Evolutionary conservation across 2,797 vertebrate species (phyloP).

Genomic region (Molossus molossus): DNA sequence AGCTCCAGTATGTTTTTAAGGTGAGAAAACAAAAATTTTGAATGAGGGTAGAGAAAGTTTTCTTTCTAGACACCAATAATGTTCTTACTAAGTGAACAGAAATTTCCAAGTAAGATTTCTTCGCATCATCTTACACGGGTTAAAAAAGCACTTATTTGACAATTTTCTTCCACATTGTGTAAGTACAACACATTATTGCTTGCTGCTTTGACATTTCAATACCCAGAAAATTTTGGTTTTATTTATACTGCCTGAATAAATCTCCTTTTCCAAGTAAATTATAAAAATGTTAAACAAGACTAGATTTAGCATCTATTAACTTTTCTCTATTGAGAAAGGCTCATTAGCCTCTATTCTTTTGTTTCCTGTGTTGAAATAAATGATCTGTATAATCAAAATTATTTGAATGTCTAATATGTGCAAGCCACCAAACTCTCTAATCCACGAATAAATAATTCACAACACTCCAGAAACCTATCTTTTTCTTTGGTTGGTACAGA

Average conservation of each 20-base stretch:
- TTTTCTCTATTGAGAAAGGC: neutral
- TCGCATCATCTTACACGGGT: slow-evolving; percentile 1
- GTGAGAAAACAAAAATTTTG: slow-evolving; percentile 34
- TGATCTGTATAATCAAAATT: slow-evolving; percentile 47
- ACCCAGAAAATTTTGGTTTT: slow-evolving; percentile 43
- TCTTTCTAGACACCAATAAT: slow-evolving; percentile 56
- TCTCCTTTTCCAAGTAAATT: slow-evolving; percentile 53
- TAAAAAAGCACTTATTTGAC: slow-evolving; percentile 36
- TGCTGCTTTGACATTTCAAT: slow-evolving; percentile 28
- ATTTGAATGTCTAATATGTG: slow-evolving; percentile 20
- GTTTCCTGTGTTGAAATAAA: slow-evolving; percentile 57
- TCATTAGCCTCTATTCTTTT: neutral
- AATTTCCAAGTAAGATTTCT: neutral
- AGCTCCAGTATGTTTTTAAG: neutral
- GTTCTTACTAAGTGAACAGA: neutral
- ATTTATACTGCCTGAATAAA: slow-evolving; percentile 49
- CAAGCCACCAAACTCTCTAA: neutral
- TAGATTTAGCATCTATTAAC: slow-evolving; percentile 10
- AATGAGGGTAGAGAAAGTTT: neutral
- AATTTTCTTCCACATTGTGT: neutral
- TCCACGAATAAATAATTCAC: slow-evolving; percentile 26
- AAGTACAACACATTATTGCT: neutral
- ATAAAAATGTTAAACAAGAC: slow-evolving; percentile 48
- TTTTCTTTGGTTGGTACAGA: slow-evolving; percentile 21
- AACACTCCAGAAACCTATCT: neutral